Evolutionary conservation across 1,140 invertebrate genomes (phyloP).

Genomic region (Onthophagus taurus): DNA sequence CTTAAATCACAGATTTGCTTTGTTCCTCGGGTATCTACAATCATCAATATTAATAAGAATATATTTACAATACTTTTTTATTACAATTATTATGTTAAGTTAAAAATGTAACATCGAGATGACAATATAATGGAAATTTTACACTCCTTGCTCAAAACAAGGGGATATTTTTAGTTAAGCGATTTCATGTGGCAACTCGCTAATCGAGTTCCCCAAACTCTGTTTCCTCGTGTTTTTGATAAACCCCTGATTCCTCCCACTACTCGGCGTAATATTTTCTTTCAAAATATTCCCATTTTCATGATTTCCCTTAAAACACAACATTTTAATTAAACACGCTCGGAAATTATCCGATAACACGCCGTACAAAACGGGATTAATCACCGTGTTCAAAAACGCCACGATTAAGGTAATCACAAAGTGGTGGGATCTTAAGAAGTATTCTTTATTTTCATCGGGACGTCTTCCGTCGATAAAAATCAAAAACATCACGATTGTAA

Average conservation of each 20-base stretch:
- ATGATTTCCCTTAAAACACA: slow-evolving; percentile 19
- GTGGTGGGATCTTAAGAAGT: slow-evolving; percentile 45
- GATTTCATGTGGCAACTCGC: slow-evolving; percentile 19
- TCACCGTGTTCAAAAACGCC: slow-evolving; percentile 60
- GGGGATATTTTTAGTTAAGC: too few species aligned
- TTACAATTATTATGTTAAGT: too few species aligned
- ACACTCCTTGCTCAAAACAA: too few species aligned
- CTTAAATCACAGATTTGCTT: too few species aligned
- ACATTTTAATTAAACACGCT: slow-evolving; percentile 42
- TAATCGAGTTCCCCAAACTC: slow-evolving; percentile 24
- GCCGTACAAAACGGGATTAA: slow-evolving; percentile 72
- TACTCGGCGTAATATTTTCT: slow-evolving; percentile 14
- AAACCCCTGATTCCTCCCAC: slow-evolving; percentile 13
- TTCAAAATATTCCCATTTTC: slow-evolving; percentile 5
- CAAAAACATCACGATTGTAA: slow-evolving; percentile 45
- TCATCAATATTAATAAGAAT: too few species aligned
- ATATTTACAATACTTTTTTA: too few species aligned
- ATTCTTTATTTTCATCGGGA: slow-evolving; percentile 40
- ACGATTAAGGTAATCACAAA: slow-evolving; percentile 49
- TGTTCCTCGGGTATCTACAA: too few species aligned
- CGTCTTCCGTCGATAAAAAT: slow-evolving; percentile 49
- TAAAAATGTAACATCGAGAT: too few species aligned
- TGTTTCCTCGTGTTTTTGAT: slow-evolving; percentile 17
- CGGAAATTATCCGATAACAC: slow-evolving; percentile 69
- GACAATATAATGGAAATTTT: too few species aligned